phyloP scores from a whole-genome alignment of 1,140 invertebrate species.

The Oncopeltus fasciatus region DNA sequence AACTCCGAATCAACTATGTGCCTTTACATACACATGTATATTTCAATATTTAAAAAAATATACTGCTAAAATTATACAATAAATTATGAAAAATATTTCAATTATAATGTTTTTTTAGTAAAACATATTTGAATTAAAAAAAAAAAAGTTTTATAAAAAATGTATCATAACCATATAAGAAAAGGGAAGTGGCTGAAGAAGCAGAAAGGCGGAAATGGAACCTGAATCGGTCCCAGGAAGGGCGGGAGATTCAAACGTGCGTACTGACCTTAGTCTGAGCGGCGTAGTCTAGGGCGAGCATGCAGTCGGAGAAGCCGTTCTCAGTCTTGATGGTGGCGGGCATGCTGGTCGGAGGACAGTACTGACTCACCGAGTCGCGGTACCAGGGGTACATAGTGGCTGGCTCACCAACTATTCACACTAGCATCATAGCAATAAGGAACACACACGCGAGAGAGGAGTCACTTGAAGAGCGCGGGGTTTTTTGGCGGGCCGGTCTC shows the following conservation, averaged over 20 bases:
- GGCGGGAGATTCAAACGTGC: background rate
- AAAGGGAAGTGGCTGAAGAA: no score
- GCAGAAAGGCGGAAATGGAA: no score
- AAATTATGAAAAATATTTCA: no score
- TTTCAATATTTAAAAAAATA: no score
- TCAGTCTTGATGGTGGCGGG: conserved; percentile 47
- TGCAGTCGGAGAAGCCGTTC: conserved; percentile 54
- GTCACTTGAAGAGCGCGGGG: background rate
- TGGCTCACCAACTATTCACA: background rate
- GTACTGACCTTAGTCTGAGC: conserved; percentile 46
- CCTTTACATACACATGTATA: no score
- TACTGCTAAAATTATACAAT: no score
- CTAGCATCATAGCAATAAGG: background rate
- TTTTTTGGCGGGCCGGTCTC: background rate
- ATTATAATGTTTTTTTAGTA: no score
- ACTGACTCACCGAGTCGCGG: conserved; percentile 43
- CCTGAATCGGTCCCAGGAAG: no score
- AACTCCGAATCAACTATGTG: no score
- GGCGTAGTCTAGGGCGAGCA: conserved; percentile 53
- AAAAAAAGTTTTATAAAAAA: no score
- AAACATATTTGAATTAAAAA: no score
- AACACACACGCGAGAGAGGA: background rate
- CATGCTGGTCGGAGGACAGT: conserved; percentile 33
- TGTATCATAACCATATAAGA: no score
- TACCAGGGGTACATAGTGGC: conserved; percentile 53